A percentile compares a stretch with the other conserved stretches of the same genome.
Conservation (phyloP, 2,797 vertebrate species). For the Somateria mollissima region DNA sequence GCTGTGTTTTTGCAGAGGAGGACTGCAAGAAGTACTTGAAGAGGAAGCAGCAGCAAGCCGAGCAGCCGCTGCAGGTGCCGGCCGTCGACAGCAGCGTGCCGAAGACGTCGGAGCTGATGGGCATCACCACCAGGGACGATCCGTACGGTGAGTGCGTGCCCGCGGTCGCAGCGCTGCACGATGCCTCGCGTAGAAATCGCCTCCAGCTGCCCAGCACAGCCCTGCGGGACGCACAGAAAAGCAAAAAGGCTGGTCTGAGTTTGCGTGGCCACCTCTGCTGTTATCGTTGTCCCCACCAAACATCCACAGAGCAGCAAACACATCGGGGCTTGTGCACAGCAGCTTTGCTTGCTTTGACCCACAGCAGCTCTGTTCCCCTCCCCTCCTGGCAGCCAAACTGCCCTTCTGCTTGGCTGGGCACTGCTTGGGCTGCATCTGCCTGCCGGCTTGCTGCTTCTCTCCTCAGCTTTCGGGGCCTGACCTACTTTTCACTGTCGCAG, state of each 20-base stretch:
- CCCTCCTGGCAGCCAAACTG: background rate
- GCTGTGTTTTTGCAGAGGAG: constrained; percentile 79
- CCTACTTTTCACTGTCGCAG: constrained; percentile 11
- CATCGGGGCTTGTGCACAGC: rapidly evolving
- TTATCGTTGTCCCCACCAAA: background rate
- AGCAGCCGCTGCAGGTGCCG: constrained; percentile 88
- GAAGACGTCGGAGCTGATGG: constrained; percentile 69
- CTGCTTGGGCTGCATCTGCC: background rate
- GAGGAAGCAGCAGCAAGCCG: constrained; percentile 69
- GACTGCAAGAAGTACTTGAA: constrained; percentile 84
- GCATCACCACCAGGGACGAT: constrained; percentile 87
- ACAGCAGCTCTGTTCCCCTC: rapidly evolving
- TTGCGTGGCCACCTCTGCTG: background rate
- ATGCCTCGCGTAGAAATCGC: rapidly evolving
- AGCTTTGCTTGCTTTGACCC: background rate
- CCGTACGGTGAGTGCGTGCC: constrained; percentile 77
- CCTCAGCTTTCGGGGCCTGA: constrained; percentile 30
- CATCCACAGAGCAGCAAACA: background rate
- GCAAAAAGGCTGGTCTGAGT: background rate
- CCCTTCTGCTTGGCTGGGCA: constrained; percentile 20
- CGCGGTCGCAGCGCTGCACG: rapidly evolving
- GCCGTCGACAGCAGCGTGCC: constrained; percentile 90
- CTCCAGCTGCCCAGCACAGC: background rate
- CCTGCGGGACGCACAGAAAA: background rate
- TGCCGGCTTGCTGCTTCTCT: background rate